phyloP scores from a whole-genome alignment of 2,888 invertebrate species.

The Apodemia mormo region DNA sequence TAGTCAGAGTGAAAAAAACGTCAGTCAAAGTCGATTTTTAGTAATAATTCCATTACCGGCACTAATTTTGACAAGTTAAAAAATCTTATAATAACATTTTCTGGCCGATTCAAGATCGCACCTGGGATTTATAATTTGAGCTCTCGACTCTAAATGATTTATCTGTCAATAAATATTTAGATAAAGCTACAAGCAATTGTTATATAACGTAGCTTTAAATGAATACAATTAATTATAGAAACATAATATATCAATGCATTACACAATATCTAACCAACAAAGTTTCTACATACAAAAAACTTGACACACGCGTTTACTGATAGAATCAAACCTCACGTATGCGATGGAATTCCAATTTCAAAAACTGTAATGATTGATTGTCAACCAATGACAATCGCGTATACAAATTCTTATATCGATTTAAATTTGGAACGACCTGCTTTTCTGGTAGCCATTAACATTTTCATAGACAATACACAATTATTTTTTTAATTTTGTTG shows the following conservation, averaged over 20 bases:
- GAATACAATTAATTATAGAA: conserved; percentile 5
- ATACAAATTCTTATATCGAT: conserved; percentile 72
- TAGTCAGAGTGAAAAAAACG: no score
- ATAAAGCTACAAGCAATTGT: no score
- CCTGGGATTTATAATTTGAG: no score
- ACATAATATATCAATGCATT: conserved; percentile 19
- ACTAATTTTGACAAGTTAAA: no score
- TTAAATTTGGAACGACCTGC: conserved; percentile 74
- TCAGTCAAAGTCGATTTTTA: no score
- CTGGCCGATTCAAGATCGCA: no score
- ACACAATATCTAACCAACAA: conserved; percentile 23
- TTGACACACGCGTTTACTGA: conserved; percentile 56
- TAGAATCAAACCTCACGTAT: conserved; percentile 67
- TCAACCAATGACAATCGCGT: conserved; percentile 78
- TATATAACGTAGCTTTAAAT: neutral
- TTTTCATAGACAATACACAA: conserved; percentile 63
- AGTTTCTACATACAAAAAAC: conserved; percentile 24
- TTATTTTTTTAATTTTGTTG: conserved; percentile 57
- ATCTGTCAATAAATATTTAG: no score
- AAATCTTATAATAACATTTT: no score
- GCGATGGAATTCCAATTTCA: conserved; percentile 71
- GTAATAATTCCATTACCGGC: no score
- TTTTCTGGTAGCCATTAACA: conserved; percentile 61
- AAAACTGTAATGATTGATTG: conserved; percentile 79
- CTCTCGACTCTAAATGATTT: no score